Conservation (phyloP, 2,888 invertebrate genomes). For the Tetheella fluctuosa region DNA sequence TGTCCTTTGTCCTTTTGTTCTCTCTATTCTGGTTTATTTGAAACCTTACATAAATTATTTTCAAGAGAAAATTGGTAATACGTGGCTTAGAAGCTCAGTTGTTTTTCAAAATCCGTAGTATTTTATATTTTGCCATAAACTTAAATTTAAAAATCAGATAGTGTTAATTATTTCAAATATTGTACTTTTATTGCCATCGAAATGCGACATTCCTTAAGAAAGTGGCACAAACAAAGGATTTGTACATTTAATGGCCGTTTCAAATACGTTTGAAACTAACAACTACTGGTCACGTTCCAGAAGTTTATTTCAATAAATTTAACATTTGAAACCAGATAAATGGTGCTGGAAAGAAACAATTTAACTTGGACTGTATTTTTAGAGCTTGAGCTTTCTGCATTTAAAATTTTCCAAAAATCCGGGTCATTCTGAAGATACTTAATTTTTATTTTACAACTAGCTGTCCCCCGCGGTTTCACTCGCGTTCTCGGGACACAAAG, state of each 20-base stretch:
- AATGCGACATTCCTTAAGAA: background rate
- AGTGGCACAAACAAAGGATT: slow-evolving; percentile 21
- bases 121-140: too few species aligned
- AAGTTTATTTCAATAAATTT: slow-evolving; percentile 31
- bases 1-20: slow-evolving; percentile 12
- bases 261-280: slow-evolving; percentile 11
- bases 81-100: background rate
- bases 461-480: too few species aligned
- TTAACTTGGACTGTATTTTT: slow-evolving; percentile 43
- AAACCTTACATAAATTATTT: slow-evolving; percentile 4
- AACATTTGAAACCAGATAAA: slow-evolving; percentile 23
- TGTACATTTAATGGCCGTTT: slow-evolving; percentile 17
- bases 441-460: too few species aligned
- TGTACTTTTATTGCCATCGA: slow-evolving; percentile 8
- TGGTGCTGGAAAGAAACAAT: slow-evolving; percentile 31
- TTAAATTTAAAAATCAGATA: too few species aligned
- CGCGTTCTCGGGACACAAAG: too few species aligned
- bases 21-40: slow-evolving; percentile 11
- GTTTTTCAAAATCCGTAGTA: background rate
- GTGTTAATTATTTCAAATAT: too few species aligned
- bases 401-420: slow-evolving; percentile 15
- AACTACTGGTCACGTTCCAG: slow-evolving; percentile 25
- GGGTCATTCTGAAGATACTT: background rate
- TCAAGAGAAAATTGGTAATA: background rate
- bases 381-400: slow-evolving; percentile 22